A percentile compares a stretch with the other conserved stretches of the same genome.
These are phyloP conservation scores for Drosophila diplacantha DNA, from an alignment of 2,888 invertebrate genomes.

Conservation along the genomic window DNA sequence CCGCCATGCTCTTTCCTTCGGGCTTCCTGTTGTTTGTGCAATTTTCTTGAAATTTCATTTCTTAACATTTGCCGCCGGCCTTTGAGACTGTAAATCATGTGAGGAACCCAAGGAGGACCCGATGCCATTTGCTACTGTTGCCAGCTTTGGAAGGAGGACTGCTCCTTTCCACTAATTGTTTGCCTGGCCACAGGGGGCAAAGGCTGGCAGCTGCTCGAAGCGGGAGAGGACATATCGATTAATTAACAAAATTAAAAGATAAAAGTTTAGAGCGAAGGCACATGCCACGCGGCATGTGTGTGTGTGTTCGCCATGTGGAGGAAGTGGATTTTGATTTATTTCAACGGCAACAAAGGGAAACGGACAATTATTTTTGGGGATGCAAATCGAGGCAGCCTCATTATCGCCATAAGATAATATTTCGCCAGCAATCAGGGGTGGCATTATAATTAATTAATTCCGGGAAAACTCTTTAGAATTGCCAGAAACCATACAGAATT, in stretches of 20 bases:
- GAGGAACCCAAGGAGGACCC: conserved; percentile 26
- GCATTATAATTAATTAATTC: conserved; percentile 25
- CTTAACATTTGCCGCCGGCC: conserved; percentile 67
- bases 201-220: conserved; percentile 8
- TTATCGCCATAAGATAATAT: conserved; percentile 15
- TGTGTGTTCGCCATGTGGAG: conserved; percentile 2
- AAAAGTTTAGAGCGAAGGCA: conserved; percentile 46
- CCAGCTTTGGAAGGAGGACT: conserved; percentile 17
- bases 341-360: conserved; percentile 30
- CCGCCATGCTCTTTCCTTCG: conserved; percentile 17
- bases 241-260: conserved; percentile 68
- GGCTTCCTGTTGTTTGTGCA: conserved; percentile 65
- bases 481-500: background rate
- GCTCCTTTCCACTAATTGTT: conserved; percentile 62
- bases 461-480: background rate
- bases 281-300: conserved; percentile 1
- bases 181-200: conserved; percentile 46
- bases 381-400: conserved; percentile 13
- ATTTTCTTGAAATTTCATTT: conserved; percentile 72
- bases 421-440: background rate
- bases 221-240: conserved; percentile 52
- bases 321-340: conserved; percentile 50
- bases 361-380: conserved; percentile 43
- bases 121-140: conserved; percentile 39
- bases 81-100: conserved; percentile 65